Conservation (phyloP, 2,888 invertebrate genomes). For the Tetramorium bicarinatum region DNA sequence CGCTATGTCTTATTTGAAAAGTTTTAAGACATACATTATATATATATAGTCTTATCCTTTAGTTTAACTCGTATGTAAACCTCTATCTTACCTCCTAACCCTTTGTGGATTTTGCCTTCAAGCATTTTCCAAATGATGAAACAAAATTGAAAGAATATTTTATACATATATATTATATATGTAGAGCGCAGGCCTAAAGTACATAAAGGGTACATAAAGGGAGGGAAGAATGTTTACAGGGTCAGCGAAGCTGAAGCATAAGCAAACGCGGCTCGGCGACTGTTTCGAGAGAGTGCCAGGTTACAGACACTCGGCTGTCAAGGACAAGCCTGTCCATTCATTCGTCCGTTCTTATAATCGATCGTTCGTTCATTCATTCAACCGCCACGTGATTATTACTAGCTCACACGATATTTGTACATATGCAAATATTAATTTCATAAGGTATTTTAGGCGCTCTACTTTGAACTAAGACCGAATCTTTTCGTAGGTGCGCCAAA, state of each 20-base stretch:
- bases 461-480: background rate
- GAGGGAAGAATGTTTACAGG: constrained; percentile 54
- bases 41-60: background rate
- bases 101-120: background rate
- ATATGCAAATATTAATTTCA: constrained; percentile 8
- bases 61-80: background rate
- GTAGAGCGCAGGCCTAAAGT: background rate
- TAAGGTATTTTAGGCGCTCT: background rate
- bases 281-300: constrained; percentile 70
- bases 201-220: constrained; percentile 14
- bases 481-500: background rate
- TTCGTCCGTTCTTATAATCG: constrained; percentile 64
- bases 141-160: background rate
- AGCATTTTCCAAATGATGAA: background rate
- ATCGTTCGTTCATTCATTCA: constrained; percentile 61
- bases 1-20: background rate
- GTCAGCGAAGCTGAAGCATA: constrained; percentile 52
- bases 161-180: background rate
- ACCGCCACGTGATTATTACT: constrained; percentile 38
- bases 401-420: background rate
- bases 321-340: constrained; percentile 75
- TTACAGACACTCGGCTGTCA: constrained; percentile 71
- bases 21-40: background rate
- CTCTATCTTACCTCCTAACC: background rate
- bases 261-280: constrained; percentile 57